A percentile compares a stretch with the other conserved stretches of the same genome.
Conservation (phyloP, 1,140 invertebrate genomes). For the Calycopis cecrops region DNA sequence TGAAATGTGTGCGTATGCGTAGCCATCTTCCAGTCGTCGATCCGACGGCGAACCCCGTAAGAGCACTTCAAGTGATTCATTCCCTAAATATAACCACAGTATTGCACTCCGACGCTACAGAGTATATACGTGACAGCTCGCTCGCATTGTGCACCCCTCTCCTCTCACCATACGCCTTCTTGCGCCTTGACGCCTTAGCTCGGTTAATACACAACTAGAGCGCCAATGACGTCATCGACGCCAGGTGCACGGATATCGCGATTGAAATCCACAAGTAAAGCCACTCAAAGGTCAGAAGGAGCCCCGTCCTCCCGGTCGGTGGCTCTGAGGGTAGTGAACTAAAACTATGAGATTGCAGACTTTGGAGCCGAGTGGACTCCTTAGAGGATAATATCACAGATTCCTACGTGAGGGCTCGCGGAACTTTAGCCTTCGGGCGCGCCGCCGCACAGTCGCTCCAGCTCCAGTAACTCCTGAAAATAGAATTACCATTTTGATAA, state of each 20-base stretch:
- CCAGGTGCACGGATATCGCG: too few species aligned
- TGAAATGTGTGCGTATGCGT: too few species aligned
- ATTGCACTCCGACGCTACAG: not conserved
- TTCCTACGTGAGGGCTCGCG: constrained; percentile 35
- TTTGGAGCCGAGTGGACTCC: constrained; percentile 35
- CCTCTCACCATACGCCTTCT: too few species aligned
- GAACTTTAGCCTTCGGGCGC: constrained; percentile 46
- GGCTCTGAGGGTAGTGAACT: constrained; percentile 19
- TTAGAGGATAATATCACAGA: constrained; percentile 72
- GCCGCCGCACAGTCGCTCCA: constrained; percentile 53
- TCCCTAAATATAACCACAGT: not conserved
- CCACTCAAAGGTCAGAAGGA: not conserved
- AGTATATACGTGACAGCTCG: too few species aligned
- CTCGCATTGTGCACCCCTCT: too few species aligned
- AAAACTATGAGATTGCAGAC: constrained; percentile 45
- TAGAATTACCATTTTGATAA: not conserved
- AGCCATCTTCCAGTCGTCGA: too few species aligned
- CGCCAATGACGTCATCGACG: too few species aligned
- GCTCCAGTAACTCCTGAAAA: constrained; percentile 50
- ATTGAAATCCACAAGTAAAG: not conserved
- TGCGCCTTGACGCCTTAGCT: too few species aligned
- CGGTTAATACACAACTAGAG: too few species aligned
- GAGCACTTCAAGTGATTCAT: constrained; percentile 14
- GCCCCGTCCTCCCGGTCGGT: not conserved
- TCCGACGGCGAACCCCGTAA: constrained; percentile 3